Evolutionary conservation across 1,140 invertebrate species (phyloP).

Genomic region (Euura saliciscinereae): DNA sequence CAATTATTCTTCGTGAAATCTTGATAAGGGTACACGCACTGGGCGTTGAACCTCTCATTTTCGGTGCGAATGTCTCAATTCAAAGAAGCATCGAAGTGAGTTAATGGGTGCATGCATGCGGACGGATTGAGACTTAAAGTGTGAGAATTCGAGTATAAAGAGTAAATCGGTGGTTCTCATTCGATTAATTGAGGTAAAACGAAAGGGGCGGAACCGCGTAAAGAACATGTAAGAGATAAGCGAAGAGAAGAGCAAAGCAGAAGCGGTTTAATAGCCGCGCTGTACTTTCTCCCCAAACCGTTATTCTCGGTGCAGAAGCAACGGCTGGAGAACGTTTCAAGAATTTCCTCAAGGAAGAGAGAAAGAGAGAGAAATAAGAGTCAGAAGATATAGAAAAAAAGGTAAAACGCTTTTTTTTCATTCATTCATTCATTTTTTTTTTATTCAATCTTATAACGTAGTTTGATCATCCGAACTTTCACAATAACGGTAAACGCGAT

Average conservation of each 20-base stretch:
- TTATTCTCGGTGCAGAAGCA: not conserved
- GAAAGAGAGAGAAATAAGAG: not conserved
- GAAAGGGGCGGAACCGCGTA: not conserved
- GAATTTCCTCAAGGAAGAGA: not conserved
- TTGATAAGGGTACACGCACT: no score
- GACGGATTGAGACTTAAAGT: no score
- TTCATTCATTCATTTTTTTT: not conserved
- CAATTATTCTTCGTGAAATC: no score
- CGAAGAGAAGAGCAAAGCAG: not conserved
- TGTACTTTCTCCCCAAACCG: not conserved
- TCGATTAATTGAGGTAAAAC: not conserved
- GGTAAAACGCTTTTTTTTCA: no score
- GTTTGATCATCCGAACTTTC: conserved; percentile 7
- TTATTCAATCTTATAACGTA: not conserved
- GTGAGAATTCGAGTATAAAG: no score
- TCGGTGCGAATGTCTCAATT: no score
- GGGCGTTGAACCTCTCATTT: no score
- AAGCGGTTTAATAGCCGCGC: not conserved
- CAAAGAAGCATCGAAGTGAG: no score
- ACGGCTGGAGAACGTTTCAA: not conserved
- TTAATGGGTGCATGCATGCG: no score
- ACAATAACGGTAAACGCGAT: conserved; percentile 5
- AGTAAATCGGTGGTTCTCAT: no score
- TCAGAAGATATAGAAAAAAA: not conserved
- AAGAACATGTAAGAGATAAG: not conserved